A percentile compares a stretch with the other conserved stretches of the same genome.
Evolutionary conservation across 1,140 invertebrate species (phyloP).

Genomic region (Calliphora vicina): DNA sequence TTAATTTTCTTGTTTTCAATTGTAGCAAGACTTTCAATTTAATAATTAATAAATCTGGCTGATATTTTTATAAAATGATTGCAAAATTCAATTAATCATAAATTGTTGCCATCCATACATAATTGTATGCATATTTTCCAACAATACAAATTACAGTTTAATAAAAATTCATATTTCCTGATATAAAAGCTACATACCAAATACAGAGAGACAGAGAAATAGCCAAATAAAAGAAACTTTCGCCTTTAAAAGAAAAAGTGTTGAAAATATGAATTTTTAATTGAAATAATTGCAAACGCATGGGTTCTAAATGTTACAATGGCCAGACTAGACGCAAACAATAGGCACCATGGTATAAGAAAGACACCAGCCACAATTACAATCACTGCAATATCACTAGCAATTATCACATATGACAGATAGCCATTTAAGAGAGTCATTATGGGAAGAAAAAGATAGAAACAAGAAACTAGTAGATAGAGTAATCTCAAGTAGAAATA

Average conservation of each 20-base stretch:
- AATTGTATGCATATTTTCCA: too few species aligned
- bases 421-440: not conserved
- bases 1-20: too few species aligned
- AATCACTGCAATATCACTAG: not conserved
- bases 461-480: not conserved
- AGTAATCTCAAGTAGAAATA: not conserved
- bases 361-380: not conserved
- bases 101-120: too few species aligned
- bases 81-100: too few species aligned
- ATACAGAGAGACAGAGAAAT: not conserved
- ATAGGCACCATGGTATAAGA: not conserved
- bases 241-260: conserved; percentile 27
- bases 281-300: not conserved
- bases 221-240: not conserved
- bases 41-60: too few species aligned
- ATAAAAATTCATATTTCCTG: not conserved
- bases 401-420: not conserved
- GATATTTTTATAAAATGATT: too few species aligned
- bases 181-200: not conserved
- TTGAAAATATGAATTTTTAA: not conserved
- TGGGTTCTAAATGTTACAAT: conserved; percentile 16
- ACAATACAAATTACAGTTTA: not conserved
- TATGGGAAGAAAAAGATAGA: too few species aligned
- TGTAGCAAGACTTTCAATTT: too few species aligned
- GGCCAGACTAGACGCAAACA: not conserved